These are phyloP conservation scores for Drosophila phalerata DNA, from an alignment of 2,888 invertebrate species.

Conservation along the genomic window DNA sequence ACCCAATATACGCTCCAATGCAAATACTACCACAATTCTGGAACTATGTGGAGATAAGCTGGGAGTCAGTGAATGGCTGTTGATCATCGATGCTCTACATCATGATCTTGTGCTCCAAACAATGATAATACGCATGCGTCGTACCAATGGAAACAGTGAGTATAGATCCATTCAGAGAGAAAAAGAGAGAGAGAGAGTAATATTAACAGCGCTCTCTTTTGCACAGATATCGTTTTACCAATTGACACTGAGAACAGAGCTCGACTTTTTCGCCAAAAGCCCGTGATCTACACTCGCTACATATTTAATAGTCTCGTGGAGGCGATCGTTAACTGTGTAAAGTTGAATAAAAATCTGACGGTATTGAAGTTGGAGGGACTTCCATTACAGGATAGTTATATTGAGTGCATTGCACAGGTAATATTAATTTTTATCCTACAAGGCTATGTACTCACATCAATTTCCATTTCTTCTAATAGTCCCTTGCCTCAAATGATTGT, in stretches of 20 bases:
- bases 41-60: slow-evolving; percentile 92
- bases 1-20: slow-evolving; percentile 80
- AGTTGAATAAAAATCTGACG: slow-evolving; percentile 88
- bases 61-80: slow-evolving; percentile 91
- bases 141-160: slow-evolving; percentile 81
- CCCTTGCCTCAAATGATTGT: slow-evolving; percentile 88
- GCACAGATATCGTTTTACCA: slow-evolving; percentile 70
- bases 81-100: slow-evolving; percentile 90
- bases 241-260: slow-evolving; percentile 88
- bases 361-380: slow-evolving; percentile 90
- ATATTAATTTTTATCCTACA: too few species aligned
- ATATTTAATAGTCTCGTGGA: slow-evolving; percentile 89
- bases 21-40: slow-evolving; percentile 86
- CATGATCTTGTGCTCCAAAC: slow-evolving; percentile 90
- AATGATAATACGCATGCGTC: slow-evolving; percentile 89
- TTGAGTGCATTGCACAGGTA: slow-evolving; percentile 88
- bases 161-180: not conserved
- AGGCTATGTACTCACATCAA: not conserved
- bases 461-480: slow-evolving; percentile 81
- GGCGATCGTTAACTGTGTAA: slow-evolving; percentile 88
- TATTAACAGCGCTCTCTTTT: not conserved
- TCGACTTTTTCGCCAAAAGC: slow-evolving; percentile 88
- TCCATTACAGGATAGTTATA: slow-evolving; percentile 89
- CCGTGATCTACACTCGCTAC: slow-evolving; percentile 90
- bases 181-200: too few species aligned